These are phyloP conservation scores for Corythoichthys haematopterus DNA, from an alignment of 2,113 vertebrate genomes.

Conservation along the genomic window DNA sequence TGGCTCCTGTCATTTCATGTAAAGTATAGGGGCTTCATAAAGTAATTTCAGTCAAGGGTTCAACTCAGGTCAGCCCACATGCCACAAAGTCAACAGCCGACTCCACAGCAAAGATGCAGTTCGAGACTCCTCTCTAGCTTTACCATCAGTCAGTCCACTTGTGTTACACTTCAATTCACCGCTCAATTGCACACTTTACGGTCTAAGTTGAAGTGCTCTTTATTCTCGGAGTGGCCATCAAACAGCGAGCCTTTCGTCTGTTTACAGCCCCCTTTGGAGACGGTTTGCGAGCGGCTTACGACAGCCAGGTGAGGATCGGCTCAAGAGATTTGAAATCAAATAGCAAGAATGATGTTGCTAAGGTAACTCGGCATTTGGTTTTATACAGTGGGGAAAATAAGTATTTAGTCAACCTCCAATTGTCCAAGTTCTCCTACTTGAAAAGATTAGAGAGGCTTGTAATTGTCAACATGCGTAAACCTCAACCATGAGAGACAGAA, in stretches of 20 bases:
- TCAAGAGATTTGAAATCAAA: not conserved
- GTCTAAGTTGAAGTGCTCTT: constrained; percentile 51
- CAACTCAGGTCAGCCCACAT: not conserved
- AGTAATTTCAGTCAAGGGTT: not conserved
- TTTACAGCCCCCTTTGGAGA: constrained; percentile 19
- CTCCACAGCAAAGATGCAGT: constrained; percentile 1
- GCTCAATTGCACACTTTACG: constrained; percentile 44
- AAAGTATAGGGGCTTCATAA: not conserved
- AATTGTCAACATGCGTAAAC: no score
- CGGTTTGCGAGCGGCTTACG: constrained; percentile 2
- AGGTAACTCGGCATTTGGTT: no score
- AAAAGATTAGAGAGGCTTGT: no score
- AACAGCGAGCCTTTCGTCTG: constrained; percentile 39
- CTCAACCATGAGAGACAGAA: no score
- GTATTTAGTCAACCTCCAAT: no score
- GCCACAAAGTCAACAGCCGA: not conserved
- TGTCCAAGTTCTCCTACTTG: no score
- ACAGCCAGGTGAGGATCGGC: constrained; percentile 13
- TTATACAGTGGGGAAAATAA: no score
- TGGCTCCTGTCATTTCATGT: not conserved
- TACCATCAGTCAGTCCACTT: constrained; percentile 32
- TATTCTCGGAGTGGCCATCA: constrained; percentile 51
- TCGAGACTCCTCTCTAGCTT: not conserved
- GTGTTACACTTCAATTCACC: constrained; percentile 27
- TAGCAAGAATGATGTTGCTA: no score